Evolutionary conservation across 2,113 vertebrate genomes (phyloP).

Genomic region (Harpagus bidentatus): DNA sequence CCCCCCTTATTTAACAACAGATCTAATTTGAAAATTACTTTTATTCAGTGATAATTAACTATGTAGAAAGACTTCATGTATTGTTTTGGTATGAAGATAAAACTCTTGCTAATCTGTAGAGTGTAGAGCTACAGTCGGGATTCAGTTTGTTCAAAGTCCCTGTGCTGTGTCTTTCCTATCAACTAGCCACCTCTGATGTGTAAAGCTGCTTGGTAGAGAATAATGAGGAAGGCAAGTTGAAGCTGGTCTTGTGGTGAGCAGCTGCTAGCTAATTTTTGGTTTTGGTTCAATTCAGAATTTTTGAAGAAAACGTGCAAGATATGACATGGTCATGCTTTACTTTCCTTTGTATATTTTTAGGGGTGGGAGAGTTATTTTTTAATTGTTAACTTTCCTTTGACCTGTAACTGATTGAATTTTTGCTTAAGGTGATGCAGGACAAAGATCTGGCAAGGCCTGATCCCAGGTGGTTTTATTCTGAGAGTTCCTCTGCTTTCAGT

Average conservation of each 20-base stretch:
- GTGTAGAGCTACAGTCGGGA: not conserved
- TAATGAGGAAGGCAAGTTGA: slow-evolving; percentile 8
- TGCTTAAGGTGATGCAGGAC: not conserved
- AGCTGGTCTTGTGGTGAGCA: not conserved
- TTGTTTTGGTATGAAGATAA: not conserved
- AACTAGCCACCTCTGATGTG: not conserved
- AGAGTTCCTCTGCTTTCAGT: not conserved
- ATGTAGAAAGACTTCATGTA: not conserved
- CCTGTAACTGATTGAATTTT: not conserved
- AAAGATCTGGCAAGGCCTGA: not conserved
- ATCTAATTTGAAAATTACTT: not conserved
- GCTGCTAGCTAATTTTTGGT: not conserved
- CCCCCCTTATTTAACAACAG: not conserved
- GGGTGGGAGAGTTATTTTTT: not conserved
- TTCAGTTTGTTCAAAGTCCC: not conserved
- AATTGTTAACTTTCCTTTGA: not conserved
- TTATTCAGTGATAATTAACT: not conserved
- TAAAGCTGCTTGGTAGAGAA: not conserved
- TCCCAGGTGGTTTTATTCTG: not conserved
- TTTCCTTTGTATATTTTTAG: not conserved
- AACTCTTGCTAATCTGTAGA: not conserved
- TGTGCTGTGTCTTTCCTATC: not conserved
- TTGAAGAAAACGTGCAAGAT: not conserved
- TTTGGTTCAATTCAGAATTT: not conserved
- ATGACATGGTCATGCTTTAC: not conserved